Evolutionary conservation across 2,113 vertebrate genomes (phyloP).

Genomic region (Centropristis striata): DNA sequence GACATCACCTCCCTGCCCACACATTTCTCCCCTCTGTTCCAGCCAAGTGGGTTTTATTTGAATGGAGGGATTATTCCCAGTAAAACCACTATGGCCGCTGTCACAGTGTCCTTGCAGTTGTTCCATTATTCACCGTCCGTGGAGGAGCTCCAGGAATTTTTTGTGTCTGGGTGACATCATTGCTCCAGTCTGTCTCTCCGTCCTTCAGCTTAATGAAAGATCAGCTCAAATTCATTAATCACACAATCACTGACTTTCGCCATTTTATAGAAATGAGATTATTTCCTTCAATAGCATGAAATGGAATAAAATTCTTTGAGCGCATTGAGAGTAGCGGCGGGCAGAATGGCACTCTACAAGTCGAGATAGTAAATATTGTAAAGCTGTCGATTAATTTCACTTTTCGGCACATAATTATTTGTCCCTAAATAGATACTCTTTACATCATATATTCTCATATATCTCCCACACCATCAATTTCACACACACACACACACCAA

Average conservation of each 20-base stretch:
- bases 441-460: conserved; percentile 23
- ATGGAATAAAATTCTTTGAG: conserved; percentile 2
- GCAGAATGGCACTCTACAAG: background rate
- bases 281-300: conserved; percentile 25
- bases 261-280: conserved; percentile 13
- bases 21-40: background rate
- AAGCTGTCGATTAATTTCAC: conserved; percentile 27
- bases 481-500: conserved; percentile 16
- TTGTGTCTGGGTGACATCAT: conserved; percentile 56
- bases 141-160: conserved; percentile 48
- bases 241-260: conserved; percentile 17
- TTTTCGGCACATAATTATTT: conserved; percentile 22
- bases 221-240: conserved; percentile 40
- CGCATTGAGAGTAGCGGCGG: background rate
- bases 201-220: conserved; percentile 47
- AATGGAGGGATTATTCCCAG: conserved; percentile 44
- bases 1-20: background rate
- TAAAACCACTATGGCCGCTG: conserved; percentile 45
- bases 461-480: conserved; percentile 26
- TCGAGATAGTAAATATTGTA: background rate
- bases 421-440: conserved; percentile 22
- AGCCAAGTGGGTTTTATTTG: conserved; percentile 48
- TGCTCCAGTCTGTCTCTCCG: conserved; percentile 23
- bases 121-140: conserved; percentile 43
- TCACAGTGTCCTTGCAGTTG: conserved; percentile 55